Percentiles rank a stretch among this genome's conserved stretches.
phyloP scores from a whole-genome alignment of 2,113 vertebrate genomes.

The Rhinoptilus africanus region DNA sequence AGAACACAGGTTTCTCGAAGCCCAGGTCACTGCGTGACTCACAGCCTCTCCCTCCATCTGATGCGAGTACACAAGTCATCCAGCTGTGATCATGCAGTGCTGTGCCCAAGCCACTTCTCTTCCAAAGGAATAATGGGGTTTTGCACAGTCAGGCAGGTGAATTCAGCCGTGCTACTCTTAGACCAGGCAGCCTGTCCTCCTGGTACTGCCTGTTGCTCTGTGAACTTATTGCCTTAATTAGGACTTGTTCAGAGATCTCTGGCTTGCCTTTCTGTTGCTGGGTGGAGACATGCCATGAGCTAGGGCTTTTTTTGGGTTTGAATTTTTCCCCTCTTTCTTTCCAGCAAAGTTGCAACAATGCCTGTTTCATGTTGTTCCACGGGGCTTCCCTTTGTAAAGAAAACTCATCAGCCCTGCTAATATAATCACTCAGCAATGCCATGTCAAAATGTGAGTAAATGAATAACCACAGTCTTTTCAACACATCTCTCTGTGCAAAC shows the following conservation, averaged over 20 bases:
- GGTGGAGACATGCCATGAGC: conserved; percentile 39
- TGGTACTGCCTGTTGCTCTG: not conserved
- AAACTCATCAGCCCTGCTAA: conserved; percentile 57
- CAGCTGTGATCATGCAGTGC: not conserved
- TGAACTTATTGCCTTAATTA: conserved; percentile 48
- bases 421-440: conserved; percentile 55
- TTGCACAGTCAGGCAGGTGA: not conserved
- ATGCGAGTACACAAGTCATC: not conserved
- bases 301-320: conserved; percentile 15
- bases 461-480: conserved; percentile 63
- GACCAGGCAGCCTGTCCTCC: not conserved
- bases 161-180: not conserved
- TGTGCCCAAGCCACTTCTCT: not conserved
- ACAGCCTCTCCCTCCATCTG: not conserved
- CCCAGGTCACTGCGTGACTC: not conserved
- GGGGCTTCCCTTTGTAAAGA: conserved; percentile 57
- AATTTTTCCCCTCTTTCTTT: conserved; percentile 41
- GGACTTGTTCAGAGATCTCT: conserved; percentile 38
- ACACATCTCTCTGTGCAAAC: conserved; percentile 50
- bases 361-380: conserved; percentile 39
- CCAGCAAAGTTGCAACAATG: conserved; percentile 36
- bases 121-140: not conserved
- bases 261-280: conserved; percentile 44
- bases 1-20: not conserved
- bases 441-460: conserved; percentile 63